Evolutionary conservation across 2,797 vertebrate species (phyloP).

Genomic region (Falco rusticolus): DNA sequence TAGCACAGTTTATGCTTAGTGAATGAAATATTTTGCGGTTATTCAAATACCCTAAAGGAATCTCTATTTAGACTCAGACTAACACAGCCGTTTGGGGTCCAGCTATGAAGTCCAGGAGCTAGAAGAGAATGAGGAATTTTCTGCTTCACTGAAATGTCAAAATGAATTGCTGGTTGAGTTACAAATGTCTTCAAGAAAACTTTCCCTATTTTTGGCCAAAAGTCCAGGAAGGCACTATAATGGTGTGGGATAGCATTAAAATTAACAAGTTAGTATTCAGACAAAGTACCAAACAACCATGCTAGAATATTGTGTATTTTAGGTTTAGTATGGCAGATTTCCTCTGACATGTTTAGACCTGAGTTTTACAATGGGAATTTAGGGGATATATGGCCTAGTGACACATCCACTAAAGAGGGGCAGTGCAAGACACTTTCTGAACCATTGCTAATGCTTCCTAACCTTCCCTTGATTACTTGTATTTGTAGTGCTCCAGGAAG

Average conservation of each 20-base stretch:
- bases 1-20: background rate
- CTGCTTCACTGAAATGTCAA: background rate
- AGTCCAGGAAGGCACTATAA: background rate
- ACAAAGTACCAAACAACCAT: background rate
- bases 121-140: background rate
- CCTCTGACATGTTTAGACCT: background rate
- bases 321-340: background rate
- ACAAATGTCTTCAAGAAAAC: background rate
- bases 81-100: background rate
- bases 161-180: background rate
- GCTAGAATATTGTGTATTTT: background rate
- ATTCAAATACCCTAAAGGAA: background rate
- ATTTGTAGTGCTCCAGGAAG: background rate
- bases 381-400: background rate
- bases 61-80: background rate
- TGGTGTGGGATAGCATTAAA: background rate
- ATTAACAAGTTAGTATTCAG: background rate
- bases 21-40: background rate
- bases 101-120: background rate
- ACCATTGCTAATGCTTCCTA: background rate
- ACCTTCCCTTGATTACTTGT: background rate
- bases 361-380: background rate
- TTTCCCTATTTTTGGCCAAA: background rate
- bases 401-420: background rate
- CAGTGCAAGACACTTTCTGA: background rate